These are phyloP conservation scores for Biston stratarius DNA, from an alignment of 2,888 invertebrate species.

Conservation along the genomic window DNA sequence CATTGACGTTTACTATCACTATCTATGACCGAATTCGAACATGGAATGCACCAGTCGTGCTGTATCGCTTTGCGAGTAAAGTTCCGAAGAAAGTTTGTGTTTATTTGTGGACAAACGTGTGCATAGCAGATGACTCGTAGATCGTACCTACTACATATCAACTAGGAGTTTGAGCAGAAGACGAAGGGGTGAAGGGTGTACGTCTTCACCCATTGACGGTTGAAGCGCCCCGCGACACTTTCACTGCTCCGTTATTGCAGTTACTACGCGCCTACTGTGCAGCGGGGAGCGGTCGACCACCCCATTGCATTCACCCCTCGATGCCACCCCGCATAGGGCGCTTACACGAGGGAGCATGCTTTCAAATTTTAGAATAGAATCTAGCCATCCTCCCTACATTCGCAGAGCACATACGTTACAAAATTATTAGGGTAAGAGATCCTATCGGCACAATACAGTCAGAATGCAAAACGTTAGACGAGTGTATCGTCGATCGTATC, in stretches of 20 bases:
- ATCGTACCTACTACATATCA: conserved; percentile 69
- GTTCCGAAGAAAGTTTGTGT: conserved; percentile 36
- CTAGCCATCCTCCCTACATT: conserved; percentile 53
- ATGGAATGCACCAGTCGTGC: neutral
- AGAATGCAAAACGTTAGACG: conserved; percentile 59
- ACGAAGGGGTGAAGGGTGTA: conserved; percentile 82
- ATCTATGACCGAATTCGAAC: conserved; percentile 30
- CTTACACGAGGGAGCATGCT: conserved; percentile 73
- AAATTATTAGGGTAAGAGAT: conserved; percentile 39
- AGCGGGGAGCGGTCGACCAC: conserved; percentile 68
- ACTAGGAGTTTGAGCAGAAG: conserved; percentile 80
- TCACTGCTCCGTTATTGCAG: conserved; percentile 86
- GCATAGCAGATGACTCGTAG: conserved; percentile 52
- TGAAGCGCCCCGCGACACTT: conserved; percentile 85
- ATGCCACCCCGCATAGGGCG: conserved; percentile 70
- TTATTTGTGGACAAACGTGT: conserved; percentile 48
- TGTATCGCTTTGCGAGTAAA: conserved; percentile 20
- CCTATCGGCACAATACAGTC: conserved; percentile 52
- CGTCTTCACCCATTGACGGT: conserved; percentile 86
- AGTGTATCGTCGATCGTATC: conserved; percentile 72
- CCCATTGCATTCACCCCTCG: conserved; percentile 81
- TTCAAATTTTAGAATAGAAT: conserved; percentile 73
- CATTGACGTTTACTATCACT: conserved; percentile 34
- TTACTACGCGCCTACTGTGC: conserved; percentile 85
- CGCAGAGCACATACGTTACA: conserved; percentile 30